These are phyloP conservation scores for Apocrypta bakeri DNA, from an alignment of 1,140 invertebrate genomes.

Conservation along the genomic window DNA sequence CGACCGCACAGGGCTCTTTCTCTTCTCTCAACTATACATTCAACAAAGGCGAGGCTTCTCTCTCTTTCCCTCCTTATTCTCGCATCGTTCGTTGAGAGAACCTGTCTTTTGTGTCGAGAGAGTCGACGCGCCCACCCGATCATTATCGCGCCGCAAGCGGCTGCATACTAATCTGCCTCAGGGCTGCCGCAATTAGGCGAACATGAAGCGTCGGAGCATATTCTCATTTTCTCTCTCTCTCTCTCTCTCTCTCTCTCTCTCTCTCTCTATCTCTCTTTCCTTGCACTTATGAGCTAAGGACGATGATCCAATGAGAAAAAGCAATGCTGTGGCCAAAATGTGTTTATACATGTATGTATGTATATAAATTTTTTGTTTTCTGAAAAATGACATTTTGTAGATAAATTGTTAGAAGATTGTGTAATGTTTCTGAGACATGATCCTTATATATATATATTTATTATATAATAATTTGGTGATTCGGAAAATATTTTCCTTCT, in stretches of 20 bases:
- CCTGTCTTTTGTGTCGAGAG: neutral
- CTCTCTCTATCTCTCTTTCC: neutral
- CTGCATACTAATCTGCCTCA: slow-evolving; percentile 70
- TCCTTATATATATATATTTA: no score
- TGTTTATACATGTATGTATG: neutral
- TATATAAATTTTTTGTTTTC: neutral
- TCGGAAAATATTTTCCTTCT: no score
- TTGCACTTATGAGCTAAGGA: neutral
- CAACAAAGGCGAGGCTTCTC: no score
- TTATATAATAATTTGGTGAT: no score
- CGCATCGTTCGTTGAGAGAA: slow-evolving; percentile 43
- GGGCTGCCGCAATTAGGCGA: slow-evolving; percentile 67
- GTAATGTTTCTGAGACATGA: no score
- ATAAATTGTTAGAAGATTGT: no score
- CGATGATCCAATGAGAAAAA: slow-evolving; percentile 18
- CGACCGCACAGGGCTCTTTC: slow-evolving; percentile 29
- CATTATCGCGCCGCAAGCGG: slow-evolving; percentile 46
- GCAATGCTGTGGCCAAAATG: neutral
- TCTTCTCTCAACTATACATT: neutral
- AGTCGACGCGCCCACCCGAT: slow-evolving; percentile 41
- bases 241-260: neutral
- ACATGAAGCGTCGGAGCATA: slow-evolving; percentile 56
- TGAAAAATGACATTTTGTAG: neutral
- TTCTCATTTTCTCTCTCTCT: slow-evolving; percentile 18
- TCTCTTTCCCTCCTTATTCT: no score